A percentile compares a stretch with the other conserved stretches of the same genome.
Conservation (phyloP, 2,888 invertebrate genomes). For the Athetis lepigone region DNA sequence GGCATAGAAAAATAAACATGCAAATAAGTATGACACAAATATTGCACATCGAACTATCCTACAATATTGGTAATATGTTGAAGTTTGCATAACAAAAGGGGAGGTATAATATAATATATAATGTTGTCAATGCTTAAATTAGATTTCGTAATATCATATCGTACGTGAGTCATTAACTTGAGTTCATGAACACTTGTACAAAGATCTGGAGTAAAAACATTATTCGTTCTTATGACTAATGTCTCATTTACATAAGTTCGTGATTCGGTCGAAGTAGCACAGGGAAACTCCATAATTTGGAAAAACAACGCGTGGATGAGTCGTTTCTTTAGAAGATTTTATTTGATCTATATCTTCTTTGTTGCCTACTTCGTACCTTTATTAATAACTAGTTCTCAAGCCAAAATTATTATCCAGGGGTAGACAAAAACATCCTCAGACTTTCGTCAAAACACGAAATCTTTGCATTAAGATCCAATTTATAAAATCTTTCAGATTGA, state of each 20-base stretch:
- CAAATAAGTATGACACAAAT: conserved; percentile 48
- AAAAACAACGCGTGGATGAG: conserved; percentile 9
- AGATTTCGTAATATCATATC: conserved; percentile 55
- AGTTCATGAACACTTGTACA: conserved; percentile 9
- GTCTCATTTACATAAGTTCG: conserved; percentile 16
- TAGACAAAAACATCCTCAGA: too few relatives aligned
- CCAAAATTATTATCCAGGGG: too few relatives aligned
- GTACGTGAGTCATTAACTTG: conserved; percentile 48
- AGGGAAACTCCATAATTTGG: conserved; percentile 30
- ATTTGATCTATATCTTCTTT: background rate
- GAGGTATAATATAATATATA: conserved; percentile 10
- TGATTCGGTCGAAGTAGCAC: conserved; percentile 4
- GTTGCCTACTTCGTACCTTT: background rate
- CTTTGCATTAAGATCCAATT: too few relatives aligned
- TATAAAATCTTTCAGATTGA: too few relatives aligned
- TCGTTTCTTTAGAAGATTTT: background rate
- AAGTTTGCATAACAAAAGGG: conserved; percentile 45
- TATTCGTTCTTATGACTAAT: conserved; percentile 29
- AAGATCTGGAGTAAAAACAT: conserved; percentile 31
- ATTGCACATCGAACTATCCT: conserved; percentile 22
- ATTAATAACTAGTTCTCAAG: background rate
- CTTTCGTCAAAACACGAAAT: too few relatives aligned
- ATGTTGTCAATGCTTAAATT: conserved; percentile 48
- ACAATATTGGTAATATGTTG: conserved; percentile 30
- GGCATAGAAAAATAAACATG: conserved; percentile 34